Evolutionary conservation across 2,888 invertebrate genomes (phyloP), one percentile per base, ranked within the genome.

Genomic region (Thymelicus sylvestris): DNA sequence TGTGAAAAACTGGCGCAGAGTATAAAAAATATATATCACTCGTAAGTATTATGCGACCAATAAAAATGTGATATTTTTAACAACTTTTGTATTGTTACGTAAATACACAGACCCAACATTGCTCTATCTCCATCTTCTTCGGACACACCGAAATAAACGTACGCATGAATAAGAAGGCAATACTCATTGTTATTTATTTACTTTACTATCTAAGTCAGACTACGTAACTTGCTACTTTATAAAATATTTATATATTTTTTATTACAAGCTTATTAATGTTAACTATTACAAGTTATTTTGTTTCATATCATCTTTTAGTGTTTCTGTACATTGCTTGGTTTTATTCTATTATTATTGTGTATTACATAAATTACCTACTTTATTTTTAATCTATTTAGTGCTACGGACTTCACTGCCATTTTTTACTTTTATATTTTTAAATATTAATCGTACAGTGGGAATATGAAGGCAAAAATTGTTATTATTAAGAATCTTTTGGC

Each of bases 381-480:
- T 61, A 62, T 68, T 68, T 48, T 69, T 48, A 64, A 64, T 59
- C 31, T 59, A 5, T 44, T 68, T 55, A 57, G 52, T 68, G 15
- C 50, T 63, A 50, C 47, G 62, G 15, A 64, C 41, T 66, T 72
- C 72, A 74, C 74, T 89, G 90, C 89, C 87, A 86, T 82, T 72
- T 73, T 74, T 63, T 65, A 57, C 68, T 72, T 74, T 73, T 74
- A 69, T 44, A 72, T 74, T 75, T 73, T 73, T 73, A 52, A 74
- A 73, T 52, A 5, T 67, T 39, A n/a, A 12, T 10, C 31, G 6
- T 44, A 47, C 38, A 41, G 38, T 39, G n/a, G 24, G 19, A 61
- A 13, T 48, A 13, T 60, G n/a, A 70, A 70, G 70, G 70, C 70
- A 70, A 52, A 52, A 60, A 65, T 70, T 65, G 19, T 68, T 44